These are phyloP conservation scores for Malaclemys terrapin DNA, from an alignment of 2,113 vertebrate genomes.

Conservation along the genomic window DNA sequence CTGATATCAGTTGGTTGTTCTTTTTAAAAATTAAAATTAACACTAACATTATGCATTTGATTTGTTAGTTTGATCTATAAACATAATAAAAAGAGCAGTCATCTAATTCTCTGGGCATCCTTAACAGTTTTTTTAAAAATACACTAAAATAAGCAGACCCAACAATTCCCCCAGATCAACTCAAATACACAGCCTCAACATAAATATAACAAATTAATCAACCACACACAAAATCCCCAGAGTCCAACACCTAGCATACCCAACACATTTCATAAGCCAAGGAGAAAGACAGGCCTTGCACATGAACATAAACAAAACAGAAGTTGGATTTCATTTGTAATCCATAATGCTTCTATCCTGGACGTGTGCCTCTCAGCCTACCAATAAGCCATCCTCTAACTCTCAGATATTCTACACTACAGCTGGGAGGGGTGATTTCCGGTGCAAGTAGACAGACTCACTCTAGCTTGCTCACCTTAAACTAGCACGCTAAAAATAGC, in stretches of 20 bases:
- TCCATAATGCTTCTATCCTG: neutral
- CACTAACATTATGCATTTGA: neutral
- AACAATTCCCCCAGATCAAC: neutral
- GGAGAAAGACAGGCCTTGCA: neutral
- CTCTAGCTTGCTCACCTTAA: neutral
- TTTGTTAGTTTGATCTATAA: neutral
- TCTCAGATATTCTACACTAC: neutral
- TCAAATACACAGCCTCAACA: neutral
- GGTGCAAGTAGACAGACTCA: neutral
- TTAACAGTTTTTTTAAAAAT: neutral
- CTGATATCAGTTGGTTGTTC: neutral
- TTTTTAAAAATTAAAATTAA: neutral
- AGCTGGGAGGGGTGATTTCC: neutral
- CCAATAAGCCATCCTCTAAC: neutral
- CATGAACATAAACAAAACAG: neutral
- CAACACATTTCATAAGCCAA: neutral
- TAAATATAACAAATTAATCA: neutral
- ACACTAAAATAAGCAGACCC: neutral
- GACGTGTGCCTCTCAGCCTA: neutral
- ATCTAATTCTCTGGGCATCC: neutral
- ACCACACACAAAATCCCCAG: no score
- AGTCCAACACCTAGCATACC: neutral
- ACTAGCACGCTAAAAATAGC: neutral
- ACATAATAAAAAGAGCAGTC: neutral
- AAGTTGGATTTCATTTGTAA: neutral